Base-by-base conservation (phyloP, 1,140 invertebrate species). In the Drosophila mayri region DNA sequence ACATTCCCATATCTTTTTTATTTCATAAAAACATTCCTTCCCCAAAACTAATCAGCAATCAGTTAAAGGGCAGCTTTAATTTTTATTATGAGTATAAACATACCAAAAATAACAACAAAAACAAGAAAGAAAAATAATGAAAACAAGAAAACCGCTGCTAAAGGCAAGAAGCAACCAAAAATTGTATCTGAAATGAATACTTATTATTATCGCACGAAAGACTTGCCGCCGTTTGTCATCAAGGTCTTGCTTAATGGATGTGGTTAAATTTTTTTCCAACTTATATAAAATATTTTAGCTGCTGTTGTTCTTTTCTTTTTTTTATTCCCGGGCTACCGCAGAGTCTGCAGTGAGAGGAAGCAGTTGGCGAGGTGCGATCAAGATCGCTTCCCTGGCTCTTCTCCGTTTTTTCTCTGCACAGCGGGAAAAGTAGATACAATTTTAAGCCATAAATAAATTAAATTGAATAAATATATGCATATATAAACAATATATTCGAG, bases 191-290 rank as follows among this genome's bases (percentile, higher is more conserved):
- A 79, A 79, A 87, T 84, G 67, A 67, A 87, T 88, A 68, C 75
- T 77, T 77, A 88, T 88, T 79, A 88, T 87, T 77, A 88, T 80
- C 84, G 71, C 52, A 63, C 57, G 78, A 80, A 54, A 78, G 86
- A 88, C 84, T 83, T 77, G 83, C 80, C 76, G 84, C 84, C 80
- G 80, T 88, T 87, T 87, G 83, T 87, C 83, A 88, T 73, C 76
- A 83, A 87, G 79, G 83, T 77, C 70, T 79, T 81, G 78, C 61
- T 76, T 76, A 76, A 76, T 76, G 74, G 74, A 76, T 76, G 74
- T 66, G 74, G 74, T 76, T 76, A 74, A 63, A 32, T 75, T 63
- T 75, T 54, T 73, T 41, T 5, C 40, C 57, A 47, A 55, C 71
- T 62, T 28, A 20, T 74, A 73, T 73, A 73, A 75, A 67, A 76